These are phyloP conservation scores for Ommatoiulus sabulosus DNA, from an alignment of 2,888 invertebrate species.

Conservation along the genomic window DNA sequence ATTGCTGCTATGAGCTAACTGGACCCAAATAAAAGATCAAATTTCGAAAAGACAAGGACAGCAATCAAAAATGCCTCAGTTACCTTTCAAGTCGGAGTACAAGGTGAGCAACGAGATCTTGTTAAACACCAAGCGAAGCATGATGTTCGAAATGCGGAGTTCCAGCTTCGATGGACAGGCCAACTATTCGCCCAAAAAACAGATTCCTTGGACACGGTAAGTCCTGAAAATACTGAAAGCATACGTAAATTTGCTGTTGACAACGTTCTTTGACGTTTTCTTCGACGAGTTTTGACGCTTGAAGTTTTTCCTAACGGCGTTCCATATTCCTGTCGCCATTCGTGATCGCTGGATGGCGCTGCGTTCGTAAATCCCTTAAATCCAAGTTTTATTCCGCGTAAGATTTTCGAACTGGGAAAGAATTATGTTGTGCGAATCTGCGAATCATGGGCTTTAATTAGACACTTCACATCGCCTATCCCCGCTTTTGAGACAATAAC, in stretches of 20 bases:
- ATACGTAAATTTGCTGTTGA: neutral
- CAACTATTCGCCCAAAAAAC: constrained; percentile 2
- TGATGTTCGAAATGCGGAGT: constrained; percentile 52
- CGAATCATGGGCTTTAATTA: neutral
- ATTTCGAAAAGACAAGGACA: neutral
- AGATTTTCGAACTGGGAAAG: neutral
- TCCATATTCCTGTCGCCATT: too few species aligned
- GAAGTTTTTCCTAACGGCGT: too few species aligned
- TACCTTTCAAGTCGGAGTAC: neutral
- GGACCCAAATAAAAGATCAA: neutral
- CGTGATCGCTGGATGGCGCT: neutral
- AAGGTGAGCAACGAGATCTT: constrained; percentile 45
- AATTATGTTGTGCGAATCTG: neutral
- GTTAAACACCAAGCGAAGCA: constrained; percentile 9
- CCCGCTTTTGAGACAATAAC: too few species aligned
- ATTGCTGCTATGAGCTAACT: neutral
- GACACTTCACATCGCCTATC: neutral
- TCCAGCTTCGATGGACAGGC: constrained; percentile 49
- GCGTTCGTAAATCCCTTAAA: neutral
- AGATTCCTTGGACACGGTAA: constrained; percentile 50
- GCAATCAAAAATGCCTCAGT: neutral
- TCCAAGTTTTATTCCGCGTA: neutral
- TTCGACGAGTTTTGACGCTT: too few species aligned
- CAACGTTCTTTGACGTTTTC: too few species aligned
- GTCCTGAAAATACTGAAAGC: neutral